These are phyloP conservation scores for Phyllostomus discolor DNA, from an alignment of 2,113 vertebrate genomes.

Conservation along the genomic window DNA sequence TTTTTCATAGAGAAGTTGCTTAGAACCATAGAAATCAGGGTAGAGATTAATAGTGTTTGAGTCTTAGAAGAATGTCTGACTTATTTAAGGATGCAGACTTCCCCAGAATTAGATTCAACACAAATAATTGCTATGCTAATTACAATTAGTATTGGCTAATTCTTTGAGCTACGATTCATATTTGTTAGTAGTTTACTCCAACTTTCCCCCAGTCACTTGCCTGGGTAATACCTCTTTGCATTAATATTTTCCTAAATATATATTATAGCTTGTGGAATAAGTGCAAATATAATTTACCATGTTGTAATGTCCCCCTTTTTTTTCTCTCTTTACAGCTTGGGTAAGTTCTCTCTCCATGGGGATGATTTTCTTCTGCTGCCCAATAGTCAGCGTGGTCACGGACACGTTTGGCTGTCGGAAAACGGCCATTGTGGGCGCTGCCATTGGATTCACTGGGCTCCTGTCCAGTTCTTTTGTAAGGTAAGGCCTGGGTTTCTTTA, in stretches of 20 bases:
- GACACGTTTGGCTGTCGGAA: constrained; percentile 91
- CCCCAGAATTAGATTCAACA: neutral
- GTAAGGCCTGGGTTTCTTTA: constrained; percentile 80
- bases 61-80: neutral
- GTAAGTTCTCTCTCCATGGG: constrained; percentile 96
- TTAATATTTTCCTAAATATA: neutral
- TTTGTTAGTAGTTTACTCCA: neutral
- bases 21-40: neutral
- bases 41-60: neutral
- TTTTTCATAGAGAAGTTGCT: neutral
- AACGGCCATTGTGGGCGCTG: constrained; percentile 90
- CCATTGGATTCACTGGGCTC: constrained; percentile 90
- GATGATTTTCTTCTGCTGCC: constrained; percentile 99
- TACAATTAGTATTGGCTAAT: neutral
- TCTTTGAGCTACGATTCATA: neutral
- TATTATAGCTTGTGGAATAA: neutral
- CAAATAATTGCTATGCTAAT: neutral
- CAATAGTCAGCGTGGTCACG: constrained; percentile 95
- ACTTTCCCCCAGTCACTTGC: neutral
- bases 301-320: neutral
- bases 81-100: constrained; percentile 16
- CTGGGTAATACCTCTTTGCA: neutral
- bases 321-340: constrained; percentile 85
- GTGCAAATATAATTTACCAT: neutral
- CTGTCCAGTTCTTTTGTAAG: constrained; percentile 93